Evolutionary conservation across 1,140 invertebrate species (phyloP).

Genomic region (Brachionus paranguensis): DNA sequence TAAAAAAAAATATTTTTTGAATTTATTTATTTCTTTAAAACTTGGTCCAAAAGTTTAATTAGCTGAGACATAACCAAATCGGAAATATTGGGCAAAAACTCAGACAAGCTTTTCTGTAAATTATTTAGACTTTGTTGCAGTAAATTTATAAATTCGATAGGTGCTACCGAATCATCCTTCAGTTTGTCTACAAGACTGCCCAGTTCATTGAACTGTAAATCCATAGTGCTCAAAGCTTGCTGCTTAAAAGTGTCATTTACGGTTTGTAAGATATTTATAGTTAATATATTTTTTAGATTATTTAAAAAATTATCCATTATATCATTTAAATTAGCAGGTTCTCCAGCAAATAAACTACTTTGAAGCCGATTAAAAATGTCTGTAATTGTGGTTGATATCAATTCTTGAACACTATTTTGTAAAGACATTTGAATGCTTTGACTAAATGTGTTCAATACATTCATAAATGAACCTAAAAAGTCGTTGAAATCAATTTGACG

Average conservation of each 20-base stretch:
- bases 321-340: background rate
- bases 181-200: background rate
- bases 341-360: background rate
- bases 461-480: background rate
- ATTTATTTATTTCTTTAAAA: background rate
- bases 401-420: background rate
- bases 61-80: background rate
- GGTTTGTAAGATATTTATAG: background rate
- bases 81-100: conserved; percentile 12
- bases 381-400: background rate
- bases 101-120: background rate
- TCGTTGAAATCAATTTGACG: background rate
- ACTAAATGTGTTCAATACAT: background rate
- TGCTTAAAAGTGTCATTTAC: background rate
- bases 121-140: background rate
- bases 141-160: background rate
- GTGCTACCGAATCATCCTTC: background rate
- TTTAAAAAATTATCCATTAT: background rate
- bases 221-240: background rate
- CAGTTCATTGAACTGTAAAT: background rate
- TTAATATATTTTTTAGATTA: background rate
- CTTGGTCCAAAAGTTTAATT: background rate
- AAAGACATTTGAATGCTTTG: background rate
- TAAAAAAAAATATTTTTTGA: no score
- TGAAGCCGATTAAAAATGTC: background rate